Conservation (phyloP, 30 jellyfish, hydroid and myxozoan genomes). For the Hydractinia echinata region DNA sequence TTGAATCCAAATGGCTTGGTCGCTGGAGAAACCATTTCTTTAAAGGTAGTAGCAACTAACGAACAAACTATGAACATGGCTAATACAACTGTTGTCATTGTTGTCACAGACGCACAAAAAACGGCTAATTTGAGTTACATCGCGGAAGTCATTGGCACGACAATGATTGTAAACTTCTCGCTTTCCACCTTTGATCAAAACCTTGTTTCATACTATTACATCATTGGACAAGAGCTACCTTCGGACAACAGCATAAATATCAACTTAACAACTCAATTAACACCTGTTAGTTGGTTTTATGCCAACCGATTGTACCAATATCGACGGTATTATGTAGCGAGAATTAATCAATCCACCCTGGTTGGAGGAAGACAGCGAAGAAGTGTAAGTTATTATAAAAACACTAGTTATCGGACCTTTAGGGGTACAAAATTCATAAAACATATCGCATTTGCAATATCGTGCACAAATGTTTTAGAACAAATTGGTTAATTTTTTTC, state of each 20-base stretch:
- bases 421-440: neutral
- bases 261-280: neutral
- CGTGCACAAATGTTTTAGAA: too few relatives aligned
- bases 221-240: conserved; percentile 62
- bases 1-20: neutral
- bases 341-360: conserved; percentile 27
- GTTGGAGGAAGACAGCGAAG: conserved; percentile 47
- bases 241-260: neutral
- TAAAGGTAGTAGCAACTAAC: conserved; percentile 40
- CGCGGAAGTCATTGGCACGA: conserved; percentile 38
- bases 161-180: conserved; percentile 50
- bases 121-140: conserved; percentile 23
- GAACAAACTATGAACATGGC: neutral
- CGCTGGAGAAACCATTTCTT: neutral
- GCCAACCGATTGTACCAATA: conserved; percentile 47
- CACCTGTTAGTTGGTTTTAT: conserved; percentile 73
- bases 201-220: conserved; percentile 40
- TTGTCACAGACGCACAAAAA: conserved; percentile 40
- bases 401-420: neutral
- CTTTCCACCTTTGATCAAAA: conserved; percentile 54
- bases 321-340: conserved; percentile 55
- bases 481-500: neutral
- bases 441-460: too few relatives aligned
- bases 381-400: conserved; percentile 37
- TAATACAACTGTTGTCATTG: conserved; percentile 38